Conservation (phyloP, 2,888 invertebrate genomes). For the Parascotia fuliginaria region DNA sequence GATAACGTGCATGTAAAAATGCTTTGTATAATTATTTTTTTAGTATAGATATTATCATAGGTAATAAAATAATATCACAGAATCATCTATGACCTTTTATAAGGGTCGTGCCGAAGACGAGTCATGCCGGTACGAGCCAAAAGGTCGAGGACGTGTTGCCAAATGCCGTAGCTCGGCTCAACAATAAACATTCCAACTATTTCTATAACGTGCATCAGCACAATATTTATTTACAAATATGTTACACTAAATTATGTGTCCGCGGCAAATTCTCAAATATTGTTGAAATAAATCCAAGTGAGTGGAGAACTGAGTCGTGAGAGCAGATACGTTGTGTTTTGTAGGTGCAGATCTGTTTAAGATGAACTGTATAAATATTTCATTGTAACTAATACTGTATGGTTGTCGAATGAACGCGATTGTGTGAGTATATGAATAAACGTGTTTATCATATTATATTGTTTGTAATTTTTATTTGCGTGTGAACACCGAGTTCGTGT, state of each 20-base stretch:
- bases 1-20: slow-evolving; percentile 78
- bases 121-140: slow-evolving; percentile 55
- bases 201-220: slow-evolving; percentile 58
- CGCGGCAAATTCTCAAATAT: slow-evolving; percentile 27
- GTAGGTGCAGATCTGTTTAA: slow-evolving; percentile 35
- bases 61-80: slow-evolving; percentile 33
- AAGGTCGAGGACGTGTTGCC: slow-evolving; percentile 78
- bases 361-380: slow-evolving; percentile 45
- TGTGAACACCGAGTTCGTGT: slow-evolving; percentile 41
- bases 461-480: slow-evolving; percentile 69
- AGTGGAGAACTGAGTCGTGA: slow-evolving; percentile 17
- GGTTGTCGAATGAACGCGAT: slow-evolving; percentile 65
- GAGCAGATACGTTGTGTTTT: slow-evolving; percentile 24
- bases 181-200: slow-evolving; percentile 76
- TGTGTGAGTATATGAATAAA: slow-evolving; percentile 74
- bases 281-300: slow-evolving; percentile 14
- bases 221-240: slow-evolving; percentile 60
- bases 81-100: slow-evolving; percentile 57
- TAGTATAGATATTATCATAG: slow-evolving; percentile 40
- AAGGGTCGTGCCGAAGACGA: slow-evolving; percentile 68
- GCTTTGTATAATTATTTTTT: slow-evolving; percentile 65
- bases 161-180: slow-evolving; percentile 65
- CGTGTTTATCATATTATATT: slow-evolving; percentile 74
- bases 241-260: slow-evolving; percentile 32
- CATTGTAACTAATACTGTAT: slow-evolving; percentile 64